Percentiles rank a stretch among this genome's conserved stretches.
Evolutionary conservation across 2,888 invertebrate genomes (phyloP).

Genomic region (Tupiocoris notatus): DNA sequence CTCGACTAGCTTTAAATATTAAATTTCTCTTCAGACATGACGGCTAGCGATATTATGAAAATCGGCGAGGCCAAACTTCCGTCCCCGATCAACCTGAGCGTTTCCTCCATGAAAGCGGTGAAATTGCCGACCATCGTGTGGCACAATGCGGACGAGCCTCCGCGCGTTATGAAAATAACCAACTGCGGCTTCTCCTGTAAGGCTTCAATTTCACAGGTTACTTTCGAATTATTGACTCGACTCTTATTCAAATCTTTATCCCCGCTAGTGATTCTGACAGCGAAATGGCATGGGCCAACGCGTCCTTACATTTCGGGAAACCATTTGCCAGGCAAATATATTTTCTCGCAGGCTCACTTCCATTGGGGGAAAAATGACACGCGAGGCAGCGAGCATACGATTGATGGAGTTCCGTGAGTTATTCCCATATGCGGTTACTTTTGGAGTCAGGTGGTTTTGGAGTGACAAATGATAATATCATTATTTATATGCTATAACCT

Average conservation of each 20-base stretch:
- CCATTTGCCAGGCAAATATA: slow-evolving; percentile 57
- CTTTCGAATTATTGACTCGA: neutral
- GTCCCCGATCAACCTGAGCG: slow-evolving; percentile 21
- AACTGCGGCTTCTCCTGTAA: slow-evolving; percentile 25
- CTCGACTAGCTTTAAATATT: too few species aligned
- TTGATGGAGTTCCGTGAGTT: slow-evolving; percentile 60
- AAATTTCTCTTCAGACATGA: slow-evolving; percentile 4
- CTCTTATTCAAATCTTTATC: neutral
- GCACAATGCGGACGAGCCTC: slow-evolving; percentile 18
- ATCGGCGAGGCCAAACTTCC: slow-evolving; percentile 24
- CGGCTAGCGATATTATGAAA: slow-evolving; percentile 8
- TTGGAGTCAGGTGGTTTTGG: too few species aligned
- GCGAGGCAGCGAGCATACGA: slow-evolving; percentile 66
- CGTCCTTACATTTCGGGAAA: slow-evolving; percentile 44
- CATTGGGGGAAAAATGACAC: slow-evolving; percentile 66
- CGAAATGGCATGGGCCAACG: slow-evolving; percentile 29
- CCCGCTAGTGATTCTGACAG: slow-evolving; percentile 25
- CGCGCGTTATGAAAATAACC: slow-evolving; percentile 30
- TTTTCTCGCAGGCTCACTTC: slow-evolving; percentile 67
- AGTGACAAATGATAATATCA: too few species aligned
- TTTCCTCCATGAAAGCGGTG: slow-evolving; percentile 3
- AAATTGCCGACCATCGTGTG: slow-evolving; percentile 18
- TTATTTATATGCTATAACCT: too few species aligned
- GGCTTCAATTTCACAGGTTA: too few species aligned
- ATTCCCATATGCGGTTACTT: too few species aligned